Evolutionary conservation across 2,113 vertebrate species (phyloP), one percentile per base, ranked within the genome.

Genomic region (Poecilia latipinna): DNA sequence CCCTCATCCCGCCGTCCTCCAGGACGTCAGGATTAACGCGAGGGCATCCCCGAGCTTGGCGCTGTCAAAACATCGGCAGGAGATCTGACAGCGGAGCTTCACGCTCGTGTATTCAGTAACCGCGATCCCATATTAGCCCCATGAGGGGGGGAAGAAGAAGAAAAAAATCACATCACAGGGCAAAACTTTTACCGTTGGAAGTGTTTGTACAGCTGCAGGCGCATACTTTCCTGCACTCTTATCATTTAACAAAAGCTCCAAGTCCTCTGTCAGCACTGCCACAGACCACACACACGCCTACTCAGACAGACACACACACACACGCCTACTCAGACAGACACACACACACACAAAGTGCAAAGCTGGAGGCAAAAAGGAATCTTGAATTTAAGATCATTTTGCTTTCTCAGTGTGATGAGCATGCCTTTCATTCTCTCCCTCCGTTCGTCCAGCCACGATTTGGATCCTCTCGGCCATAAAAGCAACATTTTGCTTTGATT

Each of bases 171-270:
- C 75, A 75, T 75, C 32, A 66, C 0, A 17, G 44, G 54, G 67
- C 33, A 73, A 60, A 84, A 78, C 70, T 67, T 73, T 19, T 72
- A 79, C 68, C 62, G 26, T 80, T 74, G 5, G 2, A 71, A 64
- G 65, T 93, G 84, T 91, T 93, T 91, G 42, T 64, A 69, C 91
- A 91, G 91, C 89, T 91, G 86, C 84, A 73, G 75, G 65, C 66
- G 3, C 66, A 44, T 68, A 70, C 79, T 81, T 82, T 80, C 83
- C 75, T 51, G 12, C 33, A 28, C 72, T 70, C 74, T 89, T 85
- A 88, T 90, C 83, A 42, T 69, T 85, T 78, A 86, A 61, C 85
- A 72, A 75, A 83, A 69, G 35, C 82, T 77, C 26, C 0, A 72
- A 77, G 63, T 69, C 51, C 71, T 80, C 75, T 54, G 74, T 87